These are phyloP conservation scores for Clepsis dumicolana DNA, from an alignment of 2,888 invertebrate genomes.

Conservation along the genomic window DNA sequence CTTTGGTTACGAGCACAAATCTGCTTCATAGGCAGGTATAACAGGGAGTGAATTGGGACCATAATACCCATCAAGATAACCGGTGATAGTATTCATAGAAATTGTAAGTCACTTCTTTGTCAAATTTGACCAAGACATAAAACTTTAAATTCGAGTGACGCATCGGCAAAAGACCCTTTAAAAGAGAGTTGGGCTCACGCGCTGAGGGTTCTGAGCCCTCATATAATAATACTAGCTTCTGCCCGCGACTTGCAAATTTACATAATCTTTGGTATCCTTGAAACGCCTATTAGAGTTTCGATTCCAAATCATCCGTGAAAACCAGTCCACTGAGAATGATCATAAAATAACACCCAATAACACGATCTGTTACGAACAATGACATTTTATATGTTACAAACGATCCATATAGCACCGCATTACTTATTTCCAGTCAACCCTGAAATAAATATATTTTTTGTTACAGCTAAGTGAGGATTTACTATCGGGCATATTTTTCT, in stretches of 20 bases:
- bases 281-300: not conserved
- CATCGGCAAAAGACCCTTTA: no score
- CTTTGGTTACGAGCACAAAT: constrained; percentile 2
- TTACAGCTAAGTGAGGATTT: constrained; percentile 89
- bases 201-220: no score
- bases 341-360: constrained; percentile 1
- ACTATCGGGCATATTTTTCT: constrained; percentile 92
- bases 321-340: not conserved
- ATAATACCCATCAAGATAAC: not conserved
- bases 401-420: no score
- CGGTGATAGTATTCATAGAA: not conserved
- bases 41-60: not conserved
- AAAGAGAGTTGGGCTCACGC: no score
- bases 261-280: not conserved
- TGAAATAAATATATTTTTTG: constrained; percentile 45
- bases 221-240: no score
- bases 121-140: not conserved
- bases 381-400: no score
- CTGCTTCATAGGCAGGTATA: not conserved
- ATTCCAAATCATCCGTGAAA: constrained; percentile 6
- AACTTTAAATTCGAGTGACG: no score
- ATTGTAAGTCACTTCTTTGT: not conserved
- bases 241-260: no score
- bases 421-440: not conserved
- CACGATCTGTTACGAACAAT: no score